A percentile compares a stretch with the other conserved stretches of the same genome.
Evolutionary conservation across 2,797 vertebrate species (phyloP).

Genomic region (Mormyrus proboscirostris): DNA sequence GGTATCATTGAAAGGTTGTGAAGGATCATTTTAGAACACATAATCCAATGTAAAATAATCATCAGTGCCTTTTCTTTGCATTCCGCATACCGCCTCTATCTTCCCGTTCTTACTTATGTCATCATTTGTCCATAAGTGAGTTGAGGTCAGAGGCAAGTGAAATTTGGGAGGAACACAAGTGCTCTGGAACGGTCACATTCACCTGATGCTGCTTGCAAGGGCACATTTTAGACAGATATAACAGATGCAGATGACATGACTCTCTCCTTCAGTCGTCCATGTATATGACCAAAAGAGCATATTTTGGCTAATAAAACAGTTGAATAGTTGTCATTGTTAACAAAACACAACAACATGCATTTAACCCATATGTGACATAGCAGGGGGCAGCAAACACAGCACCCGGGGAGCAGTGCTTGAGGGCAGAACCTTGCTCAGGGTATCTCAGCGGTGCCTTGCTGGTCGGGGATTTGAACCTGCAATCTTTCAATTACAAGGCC

Average conservation of each 20-base stretch:
- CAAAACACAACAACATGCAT: too few relatives aligned
- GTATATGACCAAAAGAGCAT: conserved; percentile 33
- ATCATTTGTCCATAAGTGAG: conserved; percentile 35
- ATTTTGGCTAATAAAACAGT: background rate
- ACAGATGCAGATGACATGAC: conserved; percentile 30
- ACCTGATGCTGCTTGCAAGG: conserved; percentile 44
- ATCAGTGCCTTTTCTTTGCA: conserved; percentile 20
- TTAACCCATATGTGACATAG: too few relatives aligned
- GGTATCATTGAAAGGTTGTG: conserved; percentile 38
- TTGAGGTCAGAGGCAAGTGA: background rate
- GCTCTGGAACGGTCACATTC: conserved; percentile 26
- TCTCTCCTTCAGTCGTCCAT: conserved; percentile 28
- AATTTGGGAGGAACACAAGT: background rate
- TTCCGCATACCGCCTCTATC: background rate
- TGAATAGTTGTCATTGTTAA: too few relatives aligned
- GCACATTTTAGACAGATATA: conserved; percentile 39
- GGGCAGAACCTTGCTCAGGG: too few relatives aligned
- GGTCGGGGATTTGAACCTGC: too few relatives aligned
- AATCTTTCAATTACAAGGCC: too few relatives aligned
- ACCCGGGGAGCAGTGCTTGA: too few relatives aligned
- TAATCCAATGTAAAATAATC: conserved; percentile 38
- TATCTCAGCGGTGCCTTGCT: too few relatives aligned
- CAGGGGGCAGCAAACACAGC: too few relatives aligned
- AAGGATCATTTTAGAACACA: conserved; percentile 40
- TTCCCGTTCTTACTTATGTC: background rate